These are phyloP conservation scores for Pachycephus smyrnensis DNA, from an alignment of 2,888 invertebrate genomes.

Conservation along the genomic window DNA sequence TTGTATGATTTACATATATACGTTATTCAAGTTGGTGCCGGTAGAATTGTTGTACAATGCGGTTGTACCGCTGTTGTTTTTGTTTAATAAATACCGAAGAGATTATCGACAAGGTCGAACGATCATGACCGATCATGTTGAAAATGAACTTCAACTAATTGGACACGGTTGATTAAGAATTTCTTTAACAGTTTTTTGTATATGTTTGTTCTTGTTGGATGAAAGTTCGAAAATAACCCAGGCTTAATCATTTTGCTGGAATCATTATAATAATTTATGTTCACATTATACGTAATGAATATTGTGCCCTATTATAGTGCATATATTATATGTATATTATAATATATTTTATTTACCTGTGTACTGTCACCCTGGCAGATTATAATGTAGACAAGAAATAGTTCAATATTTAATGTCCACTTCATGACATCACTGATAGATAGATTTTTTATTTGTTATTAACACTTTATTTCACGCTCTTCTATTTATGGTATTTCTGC, in stretches of 20 bases:
- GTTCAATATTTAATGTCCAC: slow-evolving; percentile 22
- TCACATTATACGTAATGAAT: background rate
- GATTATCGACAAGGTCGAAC: background rate
- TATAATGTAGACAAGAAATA: slow-evolving; percentile 21
- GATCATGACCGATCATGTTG: background rate
- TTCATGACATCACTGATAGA: slow-evolving; percentile 23
- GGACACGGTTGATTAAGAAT: background rate
- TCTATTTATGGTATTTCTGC: background rate
- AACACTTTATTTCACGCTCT: background rate
- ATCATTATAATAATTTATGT: background rate
- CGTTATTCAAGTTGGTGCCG: too few species aligned
- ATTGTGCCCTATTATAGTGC: too few species aligned
- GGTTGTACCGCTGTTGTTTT: background rate
- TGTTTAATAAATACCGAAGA: background rate
- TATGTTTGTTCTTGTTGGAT: background rate
- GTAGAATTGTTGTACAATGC: background rate
- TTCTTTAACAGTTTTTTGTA: background rate
- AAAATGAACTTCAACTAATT: background rate
- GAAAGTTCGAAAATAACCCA: background rate
- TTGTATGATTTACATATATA: too few species aligned
- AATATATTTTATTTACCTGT: slow-evolving; percentile 13
- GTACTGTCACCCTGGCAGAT: slow-evolving; percentile 17
- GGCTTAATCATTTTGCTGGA: background rate
- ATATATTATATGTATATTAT: background rate
- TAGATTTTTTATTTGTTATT: slow-evolving; percentile 11